Evolutionary conservation across 2,797 vertebrate genomes (phyloP), one percentile per base, ranked within the genome.

Genomic region (Gadopsis bispinosus): DNA sequence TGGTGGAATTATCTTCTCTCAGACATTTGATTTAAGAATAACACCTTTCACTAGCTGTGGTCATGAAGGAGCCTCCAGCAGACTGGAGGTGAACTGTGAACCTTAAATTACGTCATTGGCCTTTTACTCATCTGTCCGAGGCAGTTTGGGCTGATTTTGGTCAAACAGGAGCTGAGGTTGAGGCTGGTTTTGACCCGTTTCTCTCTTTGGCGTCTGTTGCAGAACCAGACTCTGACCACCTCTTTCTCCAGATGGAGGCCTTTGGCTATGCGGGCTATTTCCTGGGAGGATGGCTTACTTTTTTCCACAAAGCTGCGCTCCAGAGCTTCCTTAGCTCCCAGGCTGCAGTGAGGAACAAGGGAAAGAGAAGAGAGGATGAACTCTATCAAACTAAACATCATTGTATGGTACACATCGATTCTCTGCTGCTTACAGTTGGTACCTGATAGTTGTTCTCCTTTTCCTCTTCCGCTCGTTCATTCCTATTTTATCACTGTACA

Each of bases 211-310:
- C 98, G 96, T 63, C 98, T 94, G 90, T 99, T 99, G 90, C 98
- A 99, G 95, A 99, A 99, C 98, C 98, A 99, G 73, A 99, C 98
- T 86, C 98, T 95, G 45, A 99, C 98, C 26, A 99, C 98, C 93
- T 99, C 98, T 86, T 99, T 99, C 91, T 99, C 98, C 73, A 99
- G 95, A 80, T 97, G 98, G 60, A 99, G 96, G 58, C 97, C 96
- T 87, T 99, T 98, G 2, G 98, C 98, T 94, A 99, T 98, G 51
- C 97, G 93, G 84, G 98, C 95, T 55, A 99, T 99, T 93, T 99
- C 98, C 79, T 99, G 98, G 31, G 98, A 99, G 10, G 98, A 98
- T 0, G 98, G 98, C 79, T 99, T 99, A 70, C 94, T 98, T 92
- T 99, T 99, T 83, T 98, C 97, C 83, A 97, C 94, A 75, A 99